Evolutionary conservation across 2,888 invertebrate genomes (phyloP), one percentile per base, ranked within the genome.

Genomic region (Agonopterix arenella): DNA sequence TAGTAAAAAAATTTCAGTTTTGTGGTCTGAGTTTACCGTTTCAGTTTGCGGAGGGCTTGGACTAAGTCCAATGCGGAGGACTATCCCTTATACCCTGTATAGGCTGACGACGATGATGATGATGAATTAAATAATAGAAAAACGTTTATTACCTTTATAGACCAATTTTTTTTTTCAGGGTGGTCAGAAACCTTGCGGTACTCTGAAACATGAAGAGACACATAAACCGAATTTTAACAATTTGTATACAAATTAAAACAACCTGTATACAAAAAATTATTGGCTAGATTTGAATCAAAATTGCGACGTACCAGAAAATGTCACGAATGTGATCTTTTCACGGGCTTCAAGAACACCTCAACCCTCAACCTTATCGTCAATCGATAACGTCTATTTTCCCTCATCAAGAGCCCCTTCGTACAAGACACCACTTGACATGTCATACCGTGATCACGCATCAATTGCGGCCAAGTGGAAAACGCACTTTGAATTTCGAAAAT

Each of bases 381-480:
- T 28, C 28, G 4, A 0, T 0, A 0, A 28, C 28, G 28, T 28
- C n/a, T 51, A 59, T 59, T 76, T 11, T 18, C 1, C 36, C 8
- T 43, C 11, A 3, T 36, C 40, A n/a, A 13, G 11, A 36, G 28
- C 28, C 42, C 58, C 62, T 74, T 72, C 64, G 73, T 70, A 73
- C 73, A 68, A 78, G 73, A 68, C 59, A 59, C 8, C 62, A 68
- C 85, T 84, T 58, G 66, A 79, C 18, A 11, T n/a, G 64, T 63
- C 65, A 68, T 71, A 68, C 68, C 86, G 86, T 88, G 86, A 81
- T 80, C 83, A 73, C 68, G 86, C 86, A 88, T 88, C 85, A 86
- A 83, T 86, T 81, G 73, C 62, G 59, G 51, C 58, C 52, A 58
- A 78, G 78, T 60, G 56, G 62, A 58, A 68, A 70, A 71, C 68